Percentiles rank a stretch among this genome's conserved stretches.
phyloP scores from a whole-genome alignment of 2,113 vertebrate genomes.

The Lamprotornis superbus region DNA sequence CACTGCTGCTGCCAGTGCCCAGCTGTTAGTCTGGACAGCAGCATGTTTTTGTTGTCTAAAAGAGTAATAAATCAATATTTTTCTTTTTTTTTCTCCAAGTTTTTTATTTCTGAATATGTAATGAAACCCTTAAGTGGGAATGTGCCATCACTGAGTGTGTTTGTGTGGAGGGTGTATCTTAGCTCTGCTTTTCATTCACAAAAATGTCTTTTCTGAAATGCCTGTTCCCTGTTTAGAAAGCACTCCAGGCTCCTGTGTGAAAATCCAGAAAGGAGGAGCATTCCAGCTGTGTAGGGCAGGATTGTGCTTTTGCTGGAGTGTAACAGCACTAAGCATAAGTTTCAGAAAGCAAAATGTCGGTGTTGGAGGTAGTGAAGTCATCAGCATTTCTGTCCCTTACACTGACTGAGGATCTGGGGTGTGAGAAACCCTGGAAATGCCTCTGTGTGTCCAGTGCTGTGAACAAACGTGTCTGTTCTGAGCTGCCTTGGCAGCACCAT shows the following conservation, averaged over 20 bases:
- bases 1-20: background rate
- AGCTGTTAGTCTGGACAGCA: constrained; percentile 3
- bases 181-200: background rate
- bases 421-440: background rate
- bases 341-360: background rate
- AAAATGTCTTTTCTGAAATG: background rate
- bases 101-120: background rate
- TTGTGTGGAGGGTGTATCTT: background rate
- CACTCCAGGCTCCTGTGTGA: background rate
- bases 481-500: background rate
- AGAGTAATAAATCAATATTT: background rate
- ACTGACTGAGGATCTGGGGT: background rate
- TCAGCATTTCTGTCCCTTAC: background rate
- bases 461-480: background rate
- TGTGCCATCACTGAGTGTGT: background rate
- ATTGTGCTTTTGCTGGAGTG: background rate
- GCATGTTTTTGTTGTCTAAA: background rate
- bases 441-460: background rate
- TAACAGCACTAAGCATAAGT: background rate
- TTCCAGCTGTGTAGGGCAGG: background rate
- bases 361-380: background rate
- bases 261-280: background rate
- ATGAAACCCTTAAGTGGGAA: background rate
- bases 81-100: accelerated
- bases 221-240: background rate